A percentile compares a stretch with the other conserved stretches of the same genome.
Evolutionary conservation across 2,888 invertebrate species (phyloP).

Genomic region (Melinopterus prodromus): DNA sequence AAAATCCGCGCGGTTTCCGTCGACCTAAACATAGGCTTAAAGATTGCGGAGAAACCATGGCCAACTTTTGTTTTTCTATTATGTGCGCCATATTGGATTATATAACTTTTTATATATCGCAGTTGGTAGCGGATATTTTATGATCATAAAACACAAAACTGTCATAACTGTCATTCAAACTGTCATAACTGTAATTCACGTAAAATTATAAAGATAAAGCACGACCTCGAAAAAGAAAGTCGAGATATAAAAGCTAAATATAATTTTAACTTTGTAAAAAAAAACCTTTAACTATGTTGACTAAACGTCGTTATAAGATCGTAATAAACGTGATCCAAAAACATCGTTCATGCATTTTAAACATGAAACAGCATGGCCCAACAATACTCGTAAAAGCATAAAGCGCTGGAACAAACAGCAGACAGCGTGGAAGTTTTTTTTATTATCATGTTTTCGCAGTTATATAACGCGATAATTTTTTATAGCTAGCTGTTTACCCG

Average conservation of each 20-base stretch:
- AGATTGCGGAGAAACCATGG: no score
- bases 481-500: not conserved
- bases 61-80: no score
- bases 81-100: no score
- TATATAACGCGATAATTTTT: conserved; percentile 4
- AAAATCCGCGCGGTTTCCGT: no score
- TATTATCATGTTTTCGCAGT: not conserved
- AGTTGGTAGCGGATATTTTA: no score
- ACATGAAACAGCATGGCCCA: not conserved
- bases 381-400: not conserved
- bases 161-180: no score
- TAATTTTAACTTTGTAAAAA: not conserved
- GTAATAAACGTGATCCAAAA: not conserved
- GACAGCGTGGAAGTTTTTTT: not conserved
- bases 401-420: not conserved
- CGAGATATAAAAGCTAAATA: not conserved
- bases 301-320: not conserved
- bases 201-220: no score
- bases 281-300: not conserved
- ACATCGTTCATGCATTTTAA: not conserved
- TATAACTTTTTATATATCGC: no score
- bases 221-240: no score
- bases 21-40: no score
- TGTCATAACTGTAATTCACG: no score
- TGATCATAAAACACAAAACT: no score